A percentile compares a stretch with the other conserved stretches of the same genome.
Evolutionary conservation across 2,888 invertebrate species (phyloP).

Genomic region (Lasioglossum villosulum): DNA sequence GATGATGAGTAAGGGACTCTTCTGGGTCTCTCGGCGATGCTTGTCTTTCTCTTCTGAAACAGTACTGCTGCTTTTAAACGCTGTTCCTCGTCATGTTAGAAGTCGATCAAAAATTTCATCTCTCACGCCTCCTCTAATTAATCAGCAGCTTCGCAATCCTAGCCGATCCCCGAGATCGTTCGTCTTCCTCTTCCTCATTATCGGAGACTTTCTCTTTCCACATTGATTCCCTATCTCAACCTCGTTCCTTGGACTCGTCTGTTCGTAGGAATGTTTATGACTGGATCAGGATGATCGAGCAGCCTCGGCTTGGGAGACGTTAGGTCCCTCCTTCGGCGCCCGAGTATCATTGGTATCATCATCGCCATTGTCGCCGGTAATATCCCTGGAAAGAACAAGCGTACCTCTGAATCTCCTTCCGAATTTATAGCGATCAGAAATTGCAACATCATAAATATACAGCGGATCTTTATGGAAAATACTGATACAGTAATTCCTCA

Average conservation of each 20-base stretch:
- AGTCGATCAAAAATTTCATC: background rate
- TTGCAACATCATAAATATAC: background rate
- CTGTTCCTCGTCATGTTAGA: background rate
- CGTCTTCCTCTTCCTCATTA: background rate
- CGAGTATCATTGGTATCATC: constrained; percentile 91
- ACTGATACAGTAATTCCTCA: too few species aligned
- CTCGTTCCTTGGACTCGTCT: constrained; percentile 14
- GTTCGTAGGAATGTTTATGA: constrained; percentile 29
- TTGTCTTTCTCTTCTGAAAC: background rate
- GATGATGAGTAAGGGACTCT: background rate
- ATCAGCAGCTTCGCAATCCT: background rate
- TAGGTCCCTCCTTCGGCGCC: constrained; percentile 84
- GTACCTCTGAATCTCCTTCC: background rate
- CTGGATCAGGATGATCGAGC: constrained; percentile 19
- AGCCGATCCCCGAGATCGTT: background rate
- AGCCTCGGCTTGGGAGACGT: constrained; percentile 10
- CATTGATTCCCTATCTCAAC: constrained; percentile 22
- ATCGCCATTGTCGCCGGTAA: constrained; percentile 93
- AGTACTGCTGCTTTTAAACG: background rate
- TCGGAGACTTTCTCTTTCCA: constrained; percentile 8
- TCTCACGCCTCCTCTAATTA: background rate
- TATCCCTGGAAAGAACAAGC: constrained; percentile 85
- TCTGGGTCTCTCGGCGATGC: background rate
- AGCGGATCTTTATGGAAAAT: too few species aligned
- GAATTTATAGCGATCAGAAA: background rate